phyloP scores from a whole-genome alignment of 2,113 vertebrate species.

The Sinosuthora webbiana region DNA sequence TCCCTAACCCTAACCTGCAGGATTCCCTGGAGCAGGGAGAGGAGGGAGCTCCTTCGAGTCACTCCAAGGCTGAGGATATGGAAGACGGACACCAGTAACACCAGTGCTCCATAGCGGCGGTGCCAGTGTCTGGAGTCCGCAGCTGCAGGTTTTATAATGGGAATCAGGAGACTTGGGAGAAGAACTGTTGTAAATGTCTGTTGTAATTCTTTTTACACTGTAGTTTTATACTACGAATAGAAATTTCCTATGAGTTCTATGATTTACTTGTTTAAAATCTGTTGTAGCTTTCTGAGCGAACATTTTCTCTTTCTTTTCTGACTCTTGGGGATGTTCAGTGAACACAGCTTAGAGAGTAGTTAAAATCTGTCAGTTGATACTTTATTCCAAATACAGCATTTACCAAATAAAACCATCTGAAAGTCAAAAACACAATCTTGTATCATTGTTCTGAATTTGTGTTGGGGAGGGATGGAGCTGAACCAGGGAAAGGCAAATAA shows the following conservation, averaged over 20 bases:
- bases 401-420: not conserved
- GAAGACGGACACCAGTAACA: not conserved
- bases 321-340: not conserved
- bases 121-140: not conserved
- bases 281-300: not conserved
- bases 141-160: not conserved
- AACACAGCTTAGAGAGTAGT: not conserved
- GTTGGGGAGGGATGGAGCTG: not conserved
- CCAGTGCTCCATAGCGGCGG: not conserved
- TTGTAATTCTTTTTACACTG: not conserved
- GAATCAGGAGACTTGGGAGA: not conserved
- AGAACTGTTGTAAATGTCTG: not conserved
- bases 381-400: not conserved
- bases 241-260: not conserved
- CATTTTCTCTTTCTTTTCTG: not conserved
- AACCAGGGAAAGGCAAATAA: not conserved
- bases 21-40: not conserved
- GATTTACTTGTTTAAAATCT: not conserved
- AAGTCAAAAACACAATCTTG: not conserved
- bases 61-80: not conserved
- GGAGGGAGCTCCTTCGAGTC: not conserved
- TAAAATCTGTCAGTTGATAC: not conserved
- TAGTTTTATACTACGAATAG: not conserved
- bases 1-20: slow-evolving; percentile 5
- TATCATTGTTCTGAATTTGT: not conserved